A percentile compares a stretch with the other conserved stretches of the same genome.
These are phyloP conservation scores for Zonitis immaculata DNA, from an alignment of 2,888 invertebrate genomes.

Conservation along the genomic window DNA sequence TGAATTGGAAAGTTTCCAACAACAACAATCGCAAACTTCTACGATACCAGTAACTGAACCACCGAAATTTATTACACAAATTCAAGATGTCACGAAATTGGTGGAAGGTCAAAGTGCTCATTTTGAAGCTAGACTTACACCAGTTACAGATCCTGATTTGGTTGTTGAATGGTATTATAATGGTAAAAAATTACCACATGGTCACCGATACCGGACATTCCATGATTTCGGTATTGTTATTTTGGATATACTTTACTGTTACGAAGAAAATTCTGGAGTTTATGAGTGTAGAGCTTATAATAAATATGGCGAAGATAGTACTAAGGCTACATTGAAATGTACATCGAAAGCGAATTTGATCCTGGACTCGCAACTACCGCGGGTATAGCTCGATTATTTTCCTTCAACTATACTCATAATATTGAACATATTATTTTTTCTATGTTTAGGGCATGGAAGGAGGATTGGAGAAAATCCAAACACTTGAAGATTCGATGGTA, in stretches of 20 bases:
- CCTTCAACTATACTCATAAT: not conserved
- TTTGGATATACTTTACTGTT: slow-evolving; percentile 90
- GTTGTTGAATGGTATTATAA: slow-evolving; percentile 95
- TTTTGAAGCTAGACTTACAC: slow-evolving; percentile 87
- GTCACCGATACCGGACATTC: slow-evolving; percentile 95
- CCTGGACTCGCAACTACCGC: slow-evolving; percentile 87
- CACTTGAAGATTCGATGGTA: slow-evolving; percentile 83
- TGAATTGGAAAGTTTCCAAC: slow-evolving; percentile 73
- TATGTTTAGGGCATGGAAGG: slow-evolving; percentile 80
- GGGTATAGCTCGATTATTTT: slow-evolving; percentile 55
- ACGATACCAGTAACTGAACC: slow-evolving; percentile 69
- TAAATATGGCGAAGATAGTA: slow-evolving; percentile 83
- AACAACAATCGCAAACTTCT: slow-evolving; percentile 61
- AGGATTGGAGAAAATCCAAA: slow-evolving; percentile 88
- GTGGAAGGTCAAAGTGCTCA: slow-evolving; percentile 95
- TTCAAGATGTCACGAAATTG: slow-evolving; percentile 75
- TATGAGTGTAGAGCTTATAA: slow-evolving; percentile 93
- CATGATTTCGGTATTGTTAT: slow-evolving; percentile 97
- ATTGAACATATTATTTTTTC: slow-evolving; percentile 5
- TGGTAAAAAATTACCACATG: slow-evolving; percentile 86
- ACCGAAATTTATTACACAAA: slow-evolving; percentile 86
- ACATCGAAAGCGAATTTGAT: slow-evolving; percentile 85
- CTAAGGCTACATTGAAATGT: slow-evolving; percentile 80
- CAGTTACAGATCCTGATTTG: slow-evolving; percentile 90
- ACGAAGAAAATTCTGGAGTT: slow-evolving; percentile 91